Evolutionary conservation across 2,888 invertebrate species (phyloP).

Genomic region (Colostygia pectinataria): DNA sequence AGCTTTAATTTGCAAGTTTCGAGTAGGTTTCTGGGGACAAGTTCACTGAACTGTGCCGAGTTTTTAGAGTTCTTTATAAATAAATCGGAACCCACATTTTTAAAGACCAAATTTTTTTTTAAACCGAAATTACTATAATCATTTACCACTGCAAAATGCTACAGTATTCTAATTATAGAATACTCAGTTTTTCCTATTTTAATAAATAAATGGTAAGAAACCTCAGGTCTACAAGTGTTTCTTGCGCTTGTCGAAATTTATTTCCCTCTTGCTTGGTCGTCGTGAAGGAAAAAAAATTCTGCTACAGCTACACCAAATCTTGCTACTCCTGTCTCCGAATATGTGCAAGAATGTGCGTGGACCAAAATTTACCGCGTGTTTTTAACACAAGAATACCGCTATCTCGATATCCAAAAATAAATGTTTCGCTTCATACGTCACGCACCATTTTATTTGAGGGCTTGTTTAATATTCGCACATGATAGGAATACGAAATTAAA

Average conservation of each 20-base stretch:
- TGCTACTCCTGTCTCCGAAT: conserved; percentile 56
- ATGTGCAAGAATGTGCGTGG: conserved; percentile 59
- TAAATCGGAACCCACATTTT: too few species aligned
- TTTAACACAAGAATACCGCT: conserved; percentile 61
- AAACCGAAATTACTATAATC: too few species aligned
- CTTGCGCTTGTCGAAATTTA: too few species aligned
- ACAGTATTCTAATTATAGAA: too few species aligned
- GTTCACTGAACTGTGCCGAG: conserved; percentile 51
- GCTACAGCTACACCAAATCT: conserved; percentile 53
- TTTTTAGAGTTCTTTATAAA: not conserved
- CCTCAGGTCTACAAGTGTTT: too few species aligned
- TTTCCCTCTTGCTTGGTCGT: conserved; percentile 21
- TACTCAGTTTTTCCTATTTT: too few species aligned
- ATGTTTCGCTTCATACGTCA: conserved; percentile 56
- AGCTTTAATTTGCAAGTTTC: conserved; percentile 30
- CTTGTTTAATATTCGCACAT: conserved; percentile 15
- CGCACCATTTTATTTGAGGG: conserved; percentile 29
- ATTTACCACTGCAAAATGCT: too few species aligned
- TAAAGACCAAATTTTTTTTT: too few species aligned
- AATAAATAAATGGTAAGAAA: too few species aligned
- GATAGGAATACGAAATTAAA: conserved; percentile 12
- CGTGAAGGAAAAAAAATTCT: conserved; percentile 54
- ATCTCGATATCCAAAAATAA: conserved; percentile 60
- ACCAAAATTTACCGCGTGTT: conserved; percentile 45
- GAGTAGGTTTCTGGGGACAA: conserved; percentile 23